A percentile compares a stretch with the other conserved stretches of the same genome.
phyloP scores from a whole-genome alignment of 64 coral and sea anemone genomes.

The Anthopleura sola region DNA sequence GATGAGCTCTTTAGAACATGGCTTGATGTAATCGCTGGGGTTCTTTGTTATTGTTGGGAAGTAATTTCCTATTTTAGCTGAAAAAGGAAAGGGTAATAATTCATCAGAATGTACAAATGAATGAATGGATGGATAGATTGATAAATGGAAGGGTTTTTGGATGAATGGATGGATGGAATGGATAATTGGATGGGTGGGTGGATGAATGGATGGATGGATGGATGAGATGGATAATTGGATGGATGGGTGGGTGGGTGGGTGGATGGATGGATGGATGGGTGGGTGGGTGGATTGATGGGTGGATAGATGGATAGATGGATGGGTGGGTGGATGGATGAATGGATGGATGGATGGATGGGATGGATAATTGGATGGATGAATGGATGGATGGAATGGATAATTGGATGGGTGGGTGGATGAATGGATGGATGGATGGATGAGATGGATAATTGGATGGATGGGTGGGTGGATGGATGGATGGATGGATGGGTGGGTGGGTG shows the following conservation, averaged over 20 bases:
- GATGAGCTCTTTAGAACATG: slow-evolving; percentile 62
- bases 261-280: not conserved
- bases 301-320: too few species aligned
- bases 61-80: slow-evolving; percentile 72
- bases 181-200: too few species aligned
- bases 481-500: not conserved
- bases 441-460: too few species aligned
- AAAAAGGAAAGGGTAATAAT: not conserved
- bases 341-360: too few species aligned
- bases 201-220: not conserved
- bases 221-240: not conserved
- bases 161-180: not conserved
- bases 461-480: not conserved
- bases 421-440: too few species aligned
- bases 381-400: too few species aligned
- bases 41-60: slow-evolving; percentile 53
- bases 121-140: not conserved
- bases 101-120: not conserved
- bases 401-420: too few species aligned
- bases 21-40: slow-evolving; percentile 69
- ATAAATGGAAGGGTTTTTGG: not conserved
- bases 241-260: not conserved
- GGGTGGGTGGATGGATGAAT: too few species aligned
- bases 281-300: too few species aligned
- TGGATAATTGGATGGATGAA: too few species aligned